These are phyloP conservation scores for Rhinolophus ferrumequinum DNA, from an alignment of 2,113 vertebrate genomes.

Conservation along the genomic window DNA sequence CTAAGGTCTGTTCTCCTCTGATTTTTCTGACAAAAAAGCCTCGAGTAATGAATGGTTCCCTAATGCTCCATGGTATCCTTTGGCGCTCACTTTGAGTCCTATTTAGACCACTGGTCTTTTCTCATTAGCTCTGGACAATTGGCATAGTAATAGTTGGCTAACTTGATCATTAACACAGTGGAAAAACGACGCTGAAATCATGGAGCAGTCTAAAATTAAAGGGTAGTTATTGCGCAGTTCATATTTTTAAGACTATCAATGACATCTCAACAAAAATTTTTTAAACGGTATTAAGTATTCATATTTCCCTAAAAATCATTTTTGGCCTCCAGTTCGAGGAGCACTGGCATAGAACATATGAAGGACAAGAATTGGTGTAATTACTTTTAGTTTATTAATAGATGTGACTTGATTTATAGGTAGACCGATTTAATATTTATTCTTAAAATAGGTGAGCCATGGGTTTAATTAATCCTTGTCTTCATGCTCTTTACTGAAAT, in stretches of 20 bases:
- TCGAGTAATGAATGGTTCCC: background rate
- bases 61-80: background rate
- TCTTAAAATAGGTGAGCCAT: background rate
- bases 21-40: background rate
- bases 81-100: background rate
- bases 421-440: background rate
- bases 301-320: background rate
- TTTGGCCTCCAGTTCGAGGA: background rate
- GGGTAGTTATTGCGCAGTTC: background rate
- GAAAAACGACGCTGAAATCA: background rate
- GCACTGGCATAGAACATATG: background rate
- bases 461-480: background rate
- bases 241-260: background rate
- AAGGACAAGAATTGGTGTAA: background rate
- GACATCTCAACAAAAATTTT: background rate
- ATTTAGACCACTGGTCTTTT: conserved; percentile 21
- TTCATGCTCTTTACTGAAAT: background rate
- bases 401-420: background rate
- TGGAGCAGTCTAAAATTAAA: background rate
- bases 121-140: background rate
- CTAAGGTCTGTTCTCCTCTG: background rate
- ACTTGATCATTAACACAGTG: background rate
- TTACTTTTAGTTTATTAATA: background rate
- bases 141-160: background rate
- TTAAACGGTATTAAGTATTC: background rate